phyloP scores from a whole-genome alignment of 2,888 invertebrate genomes.

The Alviniconcha strummeri region DNA sequence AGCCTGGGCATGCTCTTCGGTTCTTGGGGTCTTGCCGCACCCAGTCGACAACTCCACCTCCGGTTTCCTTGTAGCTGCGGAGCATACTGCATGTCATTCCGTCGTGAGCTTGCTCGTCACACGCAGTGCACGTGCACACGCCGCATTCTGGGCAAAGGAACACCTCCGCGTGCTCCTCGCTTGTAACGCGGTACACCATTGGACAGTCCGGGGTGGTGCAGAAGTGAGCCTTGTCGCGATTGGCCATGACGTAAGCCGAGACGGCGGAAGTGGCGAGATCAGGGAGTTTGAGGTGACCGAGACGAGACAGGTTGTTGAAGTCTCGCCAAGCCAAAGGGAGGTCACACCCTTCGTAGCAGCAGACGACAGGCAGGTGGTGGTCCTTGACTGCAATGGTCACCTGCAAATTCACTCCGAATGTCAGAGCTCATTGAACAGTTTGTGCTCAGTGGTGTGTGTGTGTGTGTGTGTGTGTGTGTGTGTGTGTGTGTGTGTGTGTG shows the following conservation, averaged over 20 bases:
- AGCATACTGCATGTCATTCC: slow-evolving; percentile 61
- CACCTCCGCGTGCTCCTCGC: slow-evolving; percentile 31
- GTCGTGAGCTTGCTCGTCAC: slow-evolving; percentile 58
- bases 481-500: no score
- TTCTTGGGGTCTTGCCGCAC: slow-evolving; percentile 45
- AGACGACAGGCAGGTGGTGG: slow-evolving; percentile 58
- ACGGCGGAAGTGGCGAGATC: slow-evolving; percentile 49
- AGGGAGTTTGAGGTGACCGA: slow-evolving; percentile 38
- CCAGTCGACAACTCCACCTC: slow-evolving; percentile 49
- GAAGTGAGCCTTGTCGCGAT: slow-evolving; percentile 49
- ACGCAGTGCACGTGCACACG: slow-evolving; percentile 55
- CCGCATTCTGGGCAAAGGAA: slow-evolving; percentile 55
- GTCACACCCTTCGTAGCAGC: slow-evolving; percentile 56
- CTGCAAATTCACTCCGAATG: background rate
- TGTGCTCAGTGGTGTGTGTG: background rate
- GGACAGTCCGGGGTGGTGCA: slow-evolving; percentile 66
- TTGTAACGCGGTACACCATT: slow-evolving; percentile 57
- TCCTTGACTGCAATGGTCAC: slow-evolving; percentile 46
- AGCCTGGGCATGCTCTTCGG: slow-evolving; percentile 61
- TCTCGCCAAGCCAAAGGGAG: slow-evolving; percentile 53
- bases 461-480: background rate
- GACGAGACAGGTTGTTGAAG: slow-evolving; percentile 40
- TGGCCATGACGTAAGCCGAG: slow-evolving; percentile 47
- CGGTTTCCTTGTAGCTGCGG: slow-evolving; percentile 45
- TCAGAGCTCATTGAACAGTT: no score